phyloP scores from a whole-genome alignment of 2,888 invertebrate genomes.

The Drosophila sordidapex region DNA sequence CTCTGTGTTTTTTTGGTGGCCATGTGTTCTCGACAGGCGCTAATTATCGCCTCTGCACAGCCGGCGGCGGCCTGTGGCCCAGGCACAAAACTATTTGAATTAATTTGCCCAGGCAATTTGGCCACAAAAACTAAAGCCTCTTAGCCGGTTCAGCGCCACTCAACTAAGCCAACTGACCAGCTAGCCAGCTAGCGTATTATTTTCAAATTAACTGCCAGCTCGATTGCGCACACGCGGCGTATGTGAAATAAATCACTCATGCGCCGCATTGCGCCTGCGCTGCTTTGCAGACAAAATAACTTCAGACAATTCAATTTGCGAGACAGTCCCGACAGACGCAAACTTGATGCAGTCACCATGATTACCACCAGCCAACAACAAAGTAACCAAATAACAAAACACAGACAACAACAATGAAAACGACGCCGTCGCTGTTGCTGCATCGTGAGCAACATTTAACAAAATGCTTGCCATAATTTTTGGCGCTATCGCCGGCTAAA shows the following conservation, averaged over 20 bases:
- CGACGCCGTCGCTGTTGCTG: conserved; percentile 24
- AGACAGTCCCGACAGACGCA: conserved; percentile 61
- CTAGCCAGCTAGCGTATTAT: conserved; percentile 59
- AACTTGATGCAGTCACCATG: conserved; percentile 72
- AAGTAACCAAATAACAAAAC: conserved; percentile 7
- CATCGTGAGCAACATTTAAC: conserved; percentile 75
- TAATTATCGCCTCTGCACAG: conserved; percentile 76
- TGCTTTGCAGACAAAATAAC: conserved; percentile 43
- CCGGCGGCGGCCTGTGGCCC: conserved; percentile 42
- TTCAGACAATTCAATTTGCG: conserved; percentile 77
- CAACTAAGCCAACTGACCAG: conserved; percentile 22
- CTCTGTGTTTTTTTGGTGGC: conserved; percentile 26
- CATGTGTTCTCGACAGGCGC: conserved; percentile 77
- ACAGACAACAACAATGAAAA: conserved; percentile 50
- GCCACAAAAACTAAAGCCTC: conserved; percentile 32
- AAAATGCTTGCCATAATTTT: conserved; percentile 79
- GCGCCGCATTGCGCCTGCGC: conserved; percentile 60
- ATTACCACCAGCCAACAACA: conserved; percentile 46
- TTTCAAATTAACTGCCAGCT: conserved; percentile 74
- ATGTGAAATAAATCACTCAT: conserved; percentile 80
- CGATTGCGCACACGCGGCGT: conserved; percentile 77
- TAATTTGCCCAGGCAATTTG: conserved; percentile 69
- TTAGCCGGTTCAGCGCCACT: conserved; percentile 2
- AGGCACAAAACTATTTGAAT: conserved; percentile 53
- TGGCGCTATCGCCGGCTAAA: conserved; percentile 73